Percentiles rank a stretch among this genome's conserved stretches.
phyloP scores from a whole-genome alignment of 2,113 vertebrate species.

The Phasianus colchicus region DNA sequence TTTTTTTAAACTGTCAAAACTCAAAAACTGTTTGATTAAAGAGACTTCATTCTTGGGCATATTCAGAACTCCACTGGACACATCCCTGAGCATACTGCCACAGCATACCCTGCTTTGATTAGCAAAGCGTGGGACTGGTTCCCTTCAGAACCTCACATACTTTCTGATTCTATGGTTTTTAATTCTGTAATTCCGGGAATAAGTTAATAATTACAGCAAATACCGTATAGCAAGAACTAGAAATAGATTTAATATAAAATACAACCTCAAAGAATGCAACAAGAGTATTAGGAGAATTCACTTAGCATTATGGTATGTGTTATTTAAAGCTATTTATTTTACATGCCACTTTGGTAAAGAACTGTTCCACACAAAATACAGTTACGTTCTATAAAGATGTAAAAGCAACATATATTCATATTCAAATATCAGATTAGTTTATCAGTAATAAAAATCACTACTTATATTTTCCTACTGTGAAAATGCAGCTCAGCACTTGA shows the following conservation, averaged over 20 bases:
- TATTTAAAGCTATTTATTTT: not conserved
- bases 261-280: not conserved
- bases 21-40: not conserved
- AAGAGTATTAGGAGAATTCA: not conserved
- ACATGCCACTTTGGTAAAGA: not conserved
- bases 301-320: fast-evolving
- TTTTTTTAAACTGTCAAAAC: not conserved
- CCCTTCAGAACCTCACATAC: not conserved
- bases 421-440: not conserved
- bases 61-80: not conserved
- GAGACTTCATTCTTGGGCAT: not conserved
- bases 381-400: not conserved
- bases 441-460: slow-evolving; percentile 24
- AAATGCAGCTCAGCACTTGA: slow-evolving; percentile 40
- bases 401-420: not conserved
- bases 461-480: slow-evolving; percentile 58
- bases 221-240: not conserved
- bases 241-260: not conserved
- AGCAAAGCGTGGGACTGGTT: fast-evolving
- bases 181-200: not conserved
- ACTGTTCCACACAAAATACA: not conserved
- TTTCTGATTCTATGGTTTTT: not conserved
- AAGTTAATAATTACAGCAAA: not conserved
- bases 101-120: not conserved
- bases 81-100: not conserved